Evolutionary conservation across 2,113 vertebrate genomes (phyloP).

Genomic region (Lampris incognitus): DNA sequence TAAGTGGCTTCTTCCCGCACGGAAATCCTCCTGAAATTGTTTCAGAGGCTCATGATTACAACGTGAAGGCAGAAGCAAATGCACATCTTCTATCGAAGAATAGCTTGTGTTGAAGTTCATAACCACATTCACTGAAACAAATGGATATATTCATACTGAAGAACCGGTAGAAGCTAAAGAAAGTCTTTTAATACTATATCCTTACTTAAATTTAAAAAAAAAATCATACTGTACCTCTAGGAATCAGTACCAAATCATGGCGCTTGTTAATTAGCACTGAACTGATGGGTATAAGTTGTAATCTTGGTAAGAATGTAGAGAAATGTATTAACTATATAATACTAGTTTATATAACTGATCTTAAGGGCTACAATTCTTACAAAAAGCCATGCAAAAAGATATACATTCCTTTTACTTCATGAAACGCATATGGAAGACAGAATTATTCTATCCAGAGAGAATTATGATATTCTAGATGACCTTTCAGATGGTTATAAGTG

Average conservation of each 20-base stretch:
- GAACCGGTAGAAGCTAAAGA: background rate
- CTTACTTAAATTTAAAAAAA: no score
- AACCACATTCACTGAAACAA: background rate
- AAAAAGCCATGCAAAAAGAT: conserved; percentile 10
- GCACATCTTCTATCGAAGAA: conserved; percentile 23
- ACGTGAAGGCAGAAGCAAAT: conserved; percentile 60
- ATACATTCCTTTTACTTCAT: background rate
- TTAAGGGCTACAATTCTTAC: conserved; percentile 26
- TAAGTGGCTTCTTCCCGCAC: background rate
- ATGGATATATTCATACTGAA: background rate
- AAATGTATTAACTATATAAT: conserved; percentile 26
- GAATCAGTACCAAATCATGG: background rate
- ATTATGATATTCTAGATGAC: background rate
- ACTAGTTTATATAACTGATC: conserved; percentile 30
- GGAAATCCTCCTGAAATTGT: conserved; percentile 17
- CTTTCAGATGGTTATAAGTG: background rate
- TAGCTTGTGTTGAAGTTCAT: conserved; percentile 12
- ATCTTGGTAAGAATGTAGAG: conserved; percentile 54
- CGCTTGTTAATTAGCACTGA: background rate
- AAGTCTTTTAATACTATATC: no score
- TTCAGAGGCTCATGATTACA: conserved; percentile 79
- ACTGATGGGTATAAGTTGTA: conserved; percentile 40
- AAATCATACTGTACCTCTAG: no score
- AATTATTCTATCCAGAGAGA: background rate
- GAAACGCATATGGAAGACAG: background rate